Evolutionary conservation across 1,140 invertebrate species (phyloP).

Genomic region (Branchinecta lindahli): DNA sequence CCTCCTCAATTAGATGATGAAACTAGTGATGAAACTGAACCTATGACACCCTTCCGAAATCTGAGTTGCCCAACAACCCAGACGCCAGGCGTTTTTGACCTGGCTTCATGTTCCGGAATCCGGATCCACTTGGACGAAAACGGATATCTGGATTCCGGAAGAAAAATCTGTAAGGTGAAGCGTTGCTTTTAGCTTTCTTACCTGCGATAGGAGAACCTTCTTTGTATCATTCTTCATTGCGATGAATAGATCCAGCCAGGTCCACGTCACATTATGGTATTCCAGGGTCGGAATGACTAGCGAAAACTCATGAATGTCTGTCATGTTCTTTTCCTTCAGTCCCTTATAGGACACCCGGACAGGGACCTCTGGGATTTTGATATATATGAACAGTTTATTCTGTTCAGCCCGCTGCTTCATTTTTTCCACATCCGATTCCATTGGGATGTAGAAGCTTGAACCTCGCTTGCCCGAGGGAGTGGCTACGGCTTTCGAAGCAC

Average conservation of each 20-base stretch:
- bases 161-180: too few species aligned
- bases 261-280: conserved; percentile 98
- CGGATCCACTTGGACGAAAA: too few species aligned
- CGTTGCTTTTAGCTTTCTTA: conserved; percentile 23
- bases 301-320: conserved; percentile 84
- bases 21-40: too few species aligned
- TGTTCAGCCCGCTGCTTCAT: conserved; percentile 97
- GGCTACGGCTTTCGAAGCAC: conserved; percentile 32
- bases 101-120: too few species aligned
- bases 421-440: conserved; percentile 88
- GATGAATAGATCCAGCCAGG: conserved; percentile 92
- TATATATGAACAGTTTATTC: conserved; percentile 96
- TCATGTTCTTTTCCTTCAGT: conserved; percentile 95
- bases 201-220: conserved; percentile 70
- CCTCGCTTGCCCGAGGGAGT: conserved; percentile 48
- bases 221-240: conserved; percentile 89
- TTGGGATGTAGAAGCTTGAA: conserved; percentile 69
- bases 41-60: too few species aligned
- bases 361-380: conserved; percentile 94
- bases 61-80: too few species aligned
- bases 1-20: too few species aligned
- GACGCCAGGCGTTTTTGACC: too few species aligned
- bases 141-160: too few species aligned
- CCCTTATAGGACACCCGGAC: conserved; percentile 92
- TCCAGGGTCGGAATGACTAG: conserved; percentile 88